These are phyloP conservation scores for Lutraria lutraria DNA, from an alignment of 2,888 invertebrate species.

Conservation along the genomic window DNA sequence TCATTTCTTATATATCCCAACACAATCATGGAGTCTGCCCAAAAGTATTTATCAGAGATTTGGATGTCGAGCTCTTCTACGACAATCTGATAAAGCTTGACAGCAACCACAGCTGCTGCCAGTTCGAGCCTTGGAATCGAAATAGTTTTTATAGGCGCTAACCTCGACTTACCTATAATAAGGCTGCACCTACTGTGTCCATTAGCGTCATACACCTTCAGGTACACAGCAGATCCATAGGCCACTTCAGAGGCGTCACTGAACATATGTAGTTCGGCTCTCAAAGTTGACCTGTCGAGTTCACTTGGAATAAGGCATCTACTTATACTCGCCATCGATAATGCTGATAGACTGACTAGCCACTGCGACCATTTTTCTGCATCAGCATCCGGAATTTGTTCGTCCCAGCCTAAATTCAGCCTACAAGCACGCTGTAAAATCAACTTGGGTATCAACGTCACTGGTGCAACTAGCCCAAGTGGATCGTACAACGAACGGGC, in stretches of 20 bases:
- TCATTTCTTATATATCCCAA: constrained; percentile 21
- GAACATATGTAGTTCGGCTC: constrained; percentile 34
- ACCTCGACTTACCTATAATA: constrained; percentile 47
- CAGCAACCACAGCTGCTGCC: constrained; percentile 36
- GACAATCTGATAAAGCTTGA: constrained; percentile 16
- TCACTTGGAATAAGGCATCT: constrained; percentile 58
- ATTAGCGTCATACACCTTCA: constrained; percentile 33
- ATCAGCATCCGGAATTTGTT: constrained; percentile 41
- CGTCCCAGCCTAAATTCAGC: constrained; percentile 65
- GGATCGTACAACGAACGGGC: constrained; percentile 72
- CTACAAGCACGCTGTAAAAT: constrained; percentile 64
- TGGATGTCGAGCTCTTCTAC: constrained; percentile 27
- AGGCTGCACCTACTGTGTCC: constrained; percentile 32
- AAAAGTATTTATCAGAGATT: constrained; percentile 16
- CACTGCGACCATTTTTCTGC: constrained; percentile 57
- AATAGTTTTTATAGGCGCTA: constrained; percentile 53
- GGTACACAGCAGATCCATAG: constrained; percentile 35
- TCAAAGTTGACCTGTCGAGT: constrained; percentile 23
- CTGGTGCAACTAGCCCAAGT: constrained; percentile 65
- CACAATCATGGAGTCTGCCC: constrained; percentile 48
- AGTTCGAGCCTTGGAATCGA: constrained; percentile 57
- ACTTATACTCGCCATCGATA: constrained; percentile 51
- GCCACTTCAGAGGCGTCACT: constrained; percentile 42
- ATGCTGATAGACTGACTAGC: constrained; percentile 46
- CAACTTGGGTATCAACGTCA: constrained; percentile 53